A percentile compares a stretch with the other conserved stretches of the same genome.
Conservation (phyloP, 1,140 invertebrate species). For the Camponotus floridanus region DNA sequence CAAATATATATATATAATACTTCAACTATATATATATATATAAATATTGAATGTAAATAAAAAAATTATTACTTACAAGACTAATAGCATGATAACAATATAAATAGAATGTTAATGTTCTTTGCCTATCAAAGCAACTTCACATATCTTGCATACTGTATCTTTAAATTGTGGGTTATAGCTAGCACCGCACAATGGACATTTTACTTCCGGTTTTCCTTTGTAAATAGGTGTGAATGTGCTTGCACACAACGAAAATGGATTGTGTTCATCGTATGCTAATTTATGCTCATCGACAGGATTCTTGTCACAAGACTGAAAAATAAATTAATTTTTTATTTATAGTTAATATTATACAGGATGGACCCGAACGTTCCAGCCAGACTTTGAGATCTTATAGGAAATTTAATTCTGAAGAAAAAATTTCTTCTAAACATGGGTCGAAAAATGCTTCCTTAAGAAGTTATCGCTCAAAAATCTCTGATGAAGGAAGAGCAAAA, state of each 20-base stretch:
- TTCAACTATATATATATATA: neutral
- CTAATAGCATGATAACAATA: conserved; percentile 94
- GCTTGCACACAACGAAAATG: conserved; percentile 97
- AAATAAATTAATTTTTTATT: conserved; percentile 55
- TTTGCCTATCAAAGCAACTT: conserved; percentile 96
- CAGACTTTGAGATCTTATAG: too few species aligned
- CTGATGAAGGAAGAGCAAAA: too few species aligned
- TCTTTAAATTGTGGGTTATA: conserved; percentile 96
- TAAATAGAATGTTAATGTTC: conserved; percentile 86
- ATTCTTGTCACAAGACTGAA: conserved; percentile 96
- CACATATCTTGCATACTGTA: conserved; percentile 94
- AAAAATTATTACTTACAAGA: conserved; percentile 87
- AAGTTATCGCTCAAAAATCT: too few species aligned
- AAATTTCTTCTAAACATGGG: too few species aligned
- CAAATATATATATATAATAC: conserved; percentile 3
- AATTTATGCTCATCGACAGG: conserved; percentile 95
- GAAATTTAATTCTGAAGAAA: too few species aligned
- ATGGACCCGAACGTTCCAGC: too few species aligned
- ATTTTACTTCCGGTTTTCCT: conserved; percentile 98
- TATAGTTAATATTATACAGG: neutral
- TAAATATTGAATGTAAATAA: neutral
- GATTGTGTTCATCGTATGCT: conserved; percentile 99
- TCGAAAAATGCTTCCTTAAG: too few species aligned
- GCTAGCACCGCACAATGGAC: conserved; percentile 96
- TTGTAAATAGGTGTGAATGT: conserved; percentile 97